Conservation (phyloP, 2,888 invertebrate species). For the Tetheella fluctuosa region DNA sequence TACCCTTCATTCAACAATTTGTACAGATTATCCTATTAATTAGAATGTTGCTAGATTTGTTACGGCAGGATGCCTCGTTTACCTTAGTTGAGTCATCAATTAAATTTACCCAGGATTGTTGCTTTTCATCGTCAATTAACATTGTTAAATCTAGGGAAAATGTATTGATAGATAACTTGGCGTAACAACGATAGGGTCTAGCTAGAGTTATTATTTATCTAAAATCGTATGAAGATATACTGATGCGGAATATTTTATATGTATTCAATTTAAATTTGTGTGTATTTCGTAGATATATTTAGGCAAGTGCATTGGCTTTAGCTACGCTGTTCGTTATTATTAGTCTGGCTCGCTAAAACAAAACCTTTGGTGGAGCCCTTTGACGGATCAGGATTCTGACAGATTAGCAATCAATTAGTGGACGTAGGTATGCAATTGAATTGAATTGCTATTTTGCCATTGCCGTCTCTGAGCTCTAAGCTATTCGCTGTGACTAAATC, state of each 20-base stretch:
- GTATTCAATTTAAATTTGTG: too few relatives aligned
- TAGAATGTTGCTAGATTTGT: constrained; percentile 4
- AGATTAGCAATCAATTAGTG: constrained; percentile 61
- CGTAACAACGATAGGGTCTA: too few relatives aligned
- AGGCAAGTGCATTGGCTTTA: not conserved
- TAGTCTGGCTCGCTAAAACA: constrained; percentile 9
- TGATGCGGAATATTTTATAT: too few relatives aligned
- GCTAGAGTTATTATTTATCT: too few relatives aligned
- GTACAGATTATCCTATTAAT: constrained; percentile 13
- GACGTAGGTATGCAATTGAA: constrained; percentile 42
- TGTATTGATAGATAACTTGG: not conserved
- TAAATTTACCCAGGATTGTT: constrained; percentile 18
- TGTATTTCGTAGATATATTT: not conserved
- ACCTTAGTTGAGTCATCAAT: constrained; percentile 27
- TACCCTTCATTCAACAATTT: not conserved
- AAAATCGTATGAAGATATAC: too few relatives aligned
- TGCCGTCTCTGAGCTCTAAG: constrained; percentile 26
- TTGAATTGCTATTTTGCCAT: constrained; percentile 45
- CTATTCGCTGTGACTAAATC: constrained; percentile 39
- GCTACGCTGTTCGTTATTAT: not conserved
- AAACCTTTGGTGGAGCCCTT: constrained; percentile 27
- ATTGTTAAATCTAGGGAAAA: not conserved
- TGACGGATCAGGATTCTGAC: constrained; percentile 41
- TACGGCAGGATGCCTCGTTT: constrained; percentile 17
- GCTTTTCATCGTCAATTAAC: constrained; percentile 28